Base-by-base conservation (phyloP, 92 coral and sea anemone species). In the Blastomussa wellsi region DNA sequence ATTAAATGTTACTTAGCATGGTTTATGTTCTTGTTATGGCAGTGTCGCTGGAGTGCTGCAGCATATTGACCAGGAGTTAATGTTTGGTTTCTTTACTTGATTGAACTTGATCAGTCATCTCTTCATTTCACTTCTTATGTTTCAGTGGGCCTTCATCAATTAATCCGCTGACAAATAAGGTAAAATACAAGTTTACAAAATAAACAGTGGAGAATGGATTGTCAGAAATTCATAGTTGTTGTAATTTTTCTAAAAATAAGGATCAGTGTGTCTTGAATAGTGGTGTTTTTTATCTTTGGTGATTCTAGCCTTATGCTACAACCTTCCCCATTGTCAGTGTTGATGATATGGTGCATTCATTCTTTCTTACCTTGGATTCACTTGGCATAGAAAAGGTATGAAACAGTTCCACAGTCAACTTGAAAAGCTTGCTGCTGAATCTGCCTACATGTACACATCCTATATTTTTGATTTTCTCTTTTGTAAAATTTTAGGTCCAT, bases 301-400 rank as follows among this genome's bases (percentile, higher is more conserved):
- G 7, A 60, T 17, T 90, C 26, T 86, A 96, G 98, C 92, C 91
- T 22, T 96, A 96, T 77, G 98, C 93, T 24, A 96, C 98, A 83
- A 94, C 98, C 20, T 96, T 96, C 64, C 98, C 98, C 29, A 89
- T 95, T n/a, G 95, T 94, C 52, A 94, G 94, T 52, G 98, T 94
- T 6, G 87, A 94, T 35, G 98, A 96, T 85, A 96, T 96, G 91
- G 90, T 94, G 2, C 87, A 76, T 74, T 77, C 98, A 10, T 97
- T 94, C 88, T 96, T 96, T 53, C 81, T 90, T 64, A 88, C 92
- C 39, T 87, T 96, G 86, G 98, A 96, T 88, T 82, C 94, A 48
- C 85, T 96, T 83, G 98, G 95, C 35, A 94, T 96, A 64, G 80
- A 80, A 5, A 92, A 92, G 96, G 98, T 96, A 79, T 12, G 7